These are phyloP conservation scores for Macrotis lagotis DNA, from an alignment of 2,113 vertebrate genomes.

Conservation along the genomic window DNA sequence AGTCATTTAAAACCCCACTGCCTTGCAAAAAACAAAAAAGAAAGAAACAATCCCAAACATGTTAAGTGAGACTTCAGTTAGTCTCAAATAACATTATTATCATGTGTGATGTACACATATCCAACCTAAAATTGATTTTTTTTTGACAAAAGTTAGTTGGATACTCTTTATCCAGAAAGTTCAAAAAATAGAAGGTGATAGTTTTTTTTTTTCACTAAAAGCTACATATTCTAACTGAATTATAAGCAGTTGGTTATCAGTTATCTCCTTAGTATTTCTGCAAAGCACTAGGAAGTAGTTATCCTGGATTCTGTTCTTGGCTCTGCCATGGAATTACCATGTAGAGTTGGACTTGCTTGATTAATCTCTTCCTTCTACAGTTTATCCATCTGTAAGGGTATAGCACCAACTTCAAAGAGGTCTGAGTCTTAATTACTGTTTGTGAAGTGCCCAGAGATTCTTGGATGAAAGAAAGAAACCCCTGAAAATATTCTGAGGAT, in stretches of 20 bases:
- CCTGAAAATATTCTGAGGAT: slow-evolving; percentile 58
- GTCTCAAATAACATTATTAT: neutral
- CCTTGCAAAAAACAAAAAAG: neutral
- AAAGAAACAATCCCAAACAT: neutral
- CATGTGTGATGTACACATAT: neutral
- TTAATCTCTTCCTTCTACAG: slow-evolving; percentile 68
- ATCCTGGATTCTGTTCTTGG: slow-evolving; percentile 2
- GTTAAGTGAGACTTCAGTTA: neutral
- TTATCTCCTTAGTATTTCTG: slow-evolving; percentile 21
- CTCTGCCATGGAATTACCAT: slow-evolving; percentile 66
- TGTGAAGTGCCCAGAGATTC: slow-evolving; percentile 64
- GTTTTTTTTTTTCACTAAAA: slow-evolving; percentile 36
- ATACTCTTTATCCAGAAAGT: neutral
- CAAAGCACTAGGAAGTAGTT: slow-evolving; percentile 41
- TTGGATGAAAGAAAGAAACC: slow-evolving; percentile 70
- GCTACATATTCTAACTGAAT: slow-evolving; percentile 57
- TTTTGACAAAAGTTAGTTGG: slow-evolving; percentile 17
- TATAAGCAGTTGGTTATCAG: slow-evolving; percentile 43
- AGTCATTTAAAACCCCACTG: too few species aligned
- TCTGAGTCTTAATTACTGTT: slow-evolving; percentile 70
- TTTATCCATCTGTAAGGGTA: slow-evolving; percentile 63
- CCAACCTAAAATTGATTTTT: neutral
- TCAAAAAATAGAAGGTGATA: slow-evolving; percentile 6
- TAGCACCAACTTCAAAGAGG: slow-evolving; percentile 72
- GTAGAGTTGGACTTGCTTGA: slow-evolving; percentile 74